Base-by-base conservation (phyloP, 2,113 vertebrate species). In the Bagarius yarrelli region DNA sequence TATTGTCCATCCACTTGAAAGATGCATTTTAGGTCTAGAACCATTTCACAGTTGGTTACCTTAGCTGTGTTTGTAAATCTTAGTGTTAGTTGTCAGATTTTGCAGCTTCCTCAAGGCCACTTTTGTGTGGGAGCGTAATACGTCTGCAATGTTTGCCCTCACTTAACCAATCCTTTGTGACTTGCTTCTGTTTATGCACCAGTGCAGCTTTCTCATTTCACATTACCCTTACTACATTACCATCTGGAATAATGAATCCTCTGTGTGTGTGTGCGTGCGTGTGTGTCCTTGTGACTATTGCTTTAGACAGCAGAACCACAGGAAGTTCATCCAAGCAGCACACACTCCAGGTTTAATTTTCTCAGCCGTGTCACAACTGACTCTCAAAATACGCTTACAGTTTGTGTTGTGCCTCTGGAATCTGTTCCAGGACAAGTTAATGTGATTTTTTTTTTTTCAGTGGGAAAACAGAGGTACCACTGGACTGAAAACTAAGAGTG, bases 91-190 rank as follows among this genome's bases (percentile, higher is more conserved):
- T 75, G 74, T 66, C 86, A 56, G 85, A 83, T 83, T 84, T 84
- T 83, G 86, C 81, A 79, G 80, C 86, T 87, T 80, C 79, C 74
- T 80, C 81, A 76, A 67, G 73, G 81, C 53, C 40, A 82, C 87
- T 80, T 83, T 79, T 85, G 82, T 83, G 86, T 88, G 88, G 83
- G 84, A 90, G 85, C 86, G 85, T 86, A 89, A 77, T 81, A 82
- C 84, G 89, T 90, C 87, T 63, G 81, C 82, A 88, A 86, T 82
- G 86, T 91, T 92, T 88, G 89, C 89, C 90, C 87, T 85, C 90
- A 88, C 91, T 92, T 89, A 92, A 91, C 90, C 89, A 90, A 91
- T 92, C 89, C 91, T 89, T 90, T 87, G 85, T 87, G 90, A 92
- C 90, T 91, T 90, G 88, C 89, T 86, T 88, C 83, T 85, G 88